Evolutionary conservation across 2,888 invertebrate genomes (phyloP).

Genomic region (Sepiola atlantica): DNA sequence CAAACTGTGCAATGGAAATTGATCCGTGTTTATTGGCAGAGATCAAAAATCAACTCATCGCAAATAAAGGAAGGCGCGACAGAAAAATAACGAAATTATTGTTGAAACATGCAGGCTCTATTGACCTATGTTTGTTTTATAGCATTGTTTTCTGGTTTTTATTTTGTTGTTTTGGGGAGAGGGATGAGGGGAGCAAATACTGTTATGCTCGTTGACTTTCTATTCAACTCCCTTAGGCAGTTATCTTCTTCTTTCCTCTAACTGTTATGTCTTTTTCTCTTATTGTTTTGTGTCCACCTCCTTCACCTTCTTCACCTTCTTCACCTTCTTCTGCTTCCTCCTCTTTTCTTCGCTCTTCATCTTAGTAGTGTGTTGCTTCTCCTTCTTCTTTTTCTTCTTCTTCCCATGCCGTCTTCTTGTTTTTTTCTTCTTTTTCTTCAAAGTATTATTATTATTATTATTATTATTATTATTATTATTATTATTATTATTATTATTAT

Average conservation of each 20-base stretch:
- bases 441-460: no score
- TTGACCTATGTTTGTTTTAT: not conserved
- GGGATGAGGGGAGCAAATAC: no score
- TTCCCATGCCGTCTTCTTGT: not conserved
- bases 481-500: not conserved
- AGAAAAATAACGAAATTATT: not conserved
- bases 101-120: not conserved
- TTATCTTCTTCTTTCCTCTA: not conserved
- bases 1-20: conserved; percentile 18
- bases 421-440: not conserved
- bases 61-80: not conserved
- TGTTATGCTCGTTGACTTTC: not conserved
- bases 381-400: not conserved
- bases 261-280: not conserved
- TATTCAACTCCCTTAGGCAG: not conserved
- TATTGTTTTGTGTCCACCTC: not conserved
- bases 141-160: not conserved
- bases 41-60: conserved; percentile 18
- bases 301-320: not conserved
- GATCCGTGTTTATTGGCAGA: not conserved
- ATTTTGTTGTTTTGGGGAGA: no score
- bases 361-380: not conserved
- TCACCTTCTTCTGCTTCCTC: not conserved
- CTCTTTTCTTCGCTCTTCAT: not conserved
- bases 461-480: not conserved